A percentile compares a stretch with the other conserved stretches of the same genome.
These are phyloP conservation scores for Caenorhabditis brenneri DNA, from an alignment of 1,140 invertebrate genomes.

Conservation along the genomic window DNA sequence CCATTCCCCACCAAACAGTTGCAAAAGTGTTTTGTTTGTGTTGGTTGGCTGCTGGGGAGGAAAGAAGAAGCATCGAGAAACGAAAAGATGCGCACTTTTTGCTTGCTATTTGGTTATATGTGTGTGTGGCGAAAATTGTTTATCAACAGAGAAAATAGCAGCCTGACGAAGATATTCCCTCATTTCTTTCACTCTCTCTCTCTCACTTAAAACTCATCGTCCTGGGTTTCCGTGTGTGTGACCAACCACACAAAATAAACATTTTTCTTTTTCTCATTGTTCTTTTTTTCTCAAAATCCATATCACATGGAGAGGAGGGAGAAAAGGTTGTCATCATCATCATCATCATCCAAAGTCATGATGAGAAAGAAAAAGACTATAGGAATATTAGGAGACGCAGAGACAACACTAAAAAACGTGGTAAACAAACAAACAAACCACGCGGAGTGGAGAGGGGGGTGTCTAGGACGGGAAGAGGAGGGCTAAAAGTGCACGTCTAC, in stretches of 20 bases:
- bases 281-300: slow-evolving; percentile 37
- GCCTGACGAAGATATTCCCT: background rate
- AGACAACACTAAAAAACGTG: background rate
- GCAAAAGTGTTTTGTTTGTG: slow-evolving; percentile 41
- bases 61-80: slow-evolving; percentile 14
- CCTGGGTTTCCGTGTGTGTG: background rate
- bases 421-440: slow-evolving; percentile 39
- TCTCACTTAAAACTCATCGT: background rate
- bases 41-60: too few relatives aligned
- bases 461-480: background rate
- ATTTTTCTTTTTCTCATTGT: background rate
- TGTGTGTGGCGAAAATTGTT: slow-evolving; percentile 5
- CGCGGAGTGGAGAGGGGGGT: background rate
- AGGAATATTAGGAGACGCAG: background rate
- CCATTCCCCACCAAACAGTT: background rate
- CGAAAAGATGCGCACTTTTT: background rate
- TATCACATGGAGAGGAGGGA: slow-evolving; percentile 1
- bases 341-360: background rate
- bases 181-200: background rate
- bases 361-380: too few relatives aligned
- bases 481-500: slow-evolving; percentile 24
- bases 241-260: slow-evolving; percentile 26
- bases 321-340: background rate
- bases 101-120: too few relatives aligned
- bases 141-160: slow-evolving; percentile 10